Evolutionary conservation across 1,140 invertebrate genomes (phyloP), one percentile per base, ranked within the genome.

Genomic region (Lepidurus packardi): DNA sequence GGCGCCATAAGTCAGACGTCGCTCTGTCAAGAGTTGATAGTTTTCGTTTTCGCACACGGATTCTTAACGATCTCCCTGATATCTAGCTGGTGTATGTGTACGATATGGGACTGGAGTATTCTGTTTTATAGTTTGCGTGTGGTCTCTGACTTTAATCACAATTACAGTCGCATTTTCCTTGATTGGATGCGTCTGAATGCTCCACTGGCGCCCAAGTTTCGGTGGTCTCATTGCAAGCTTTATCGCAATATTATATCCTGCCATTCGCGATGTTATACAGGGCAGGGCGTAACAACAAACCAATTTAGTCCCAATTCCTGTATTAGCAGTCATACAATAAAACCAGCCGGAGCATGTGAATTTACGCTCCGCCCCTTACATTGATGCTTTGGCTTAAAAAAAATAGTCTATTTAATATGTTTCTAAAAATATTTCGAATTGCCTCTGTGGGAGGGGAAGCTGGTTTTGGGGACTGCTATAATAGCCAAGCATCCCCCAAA

Each of bases 151-250:
- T 65, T 65, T 7, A 65, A 65, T 65, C 53, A 16, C 53, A 65
- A 65, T 65, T 65, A 65, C 21, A 7, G 16, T 9, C 21, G 8
- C 53, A 7, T 65, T 65, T 13, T 65, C 16, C 53, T 65, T 65
- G 53, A 65, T 65, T 65, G 21, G 53, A 65, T 65, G 53, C 53
- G 53, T 65, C 53, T 65, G 53, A 65, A 65, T 65, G 53, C 53
- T 65, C 13, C 53, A 65, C 9, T 65, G 53, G 53, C 13, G 13
- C 16, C 53, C 53, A 65, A 13, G 16, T 7, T 16, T 65, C 13
- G 34, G 3, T 16, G 53, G 53, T 65, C 16, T n/a, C 21, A 65
- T 65, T 21, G 21, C 53, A 65, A 65, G 53, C 53, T 65, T 65
- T 65, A 16, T 65, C 53, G 21, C 53, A 21, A 21, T 65, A 65